A percentile compares a stretch with the other conserved stretches of the same genome.
Evolutionary conservation across 2,113 vertebrate species (phyloP).

Genomic region (Nyctibius bracteatus): DNA sequence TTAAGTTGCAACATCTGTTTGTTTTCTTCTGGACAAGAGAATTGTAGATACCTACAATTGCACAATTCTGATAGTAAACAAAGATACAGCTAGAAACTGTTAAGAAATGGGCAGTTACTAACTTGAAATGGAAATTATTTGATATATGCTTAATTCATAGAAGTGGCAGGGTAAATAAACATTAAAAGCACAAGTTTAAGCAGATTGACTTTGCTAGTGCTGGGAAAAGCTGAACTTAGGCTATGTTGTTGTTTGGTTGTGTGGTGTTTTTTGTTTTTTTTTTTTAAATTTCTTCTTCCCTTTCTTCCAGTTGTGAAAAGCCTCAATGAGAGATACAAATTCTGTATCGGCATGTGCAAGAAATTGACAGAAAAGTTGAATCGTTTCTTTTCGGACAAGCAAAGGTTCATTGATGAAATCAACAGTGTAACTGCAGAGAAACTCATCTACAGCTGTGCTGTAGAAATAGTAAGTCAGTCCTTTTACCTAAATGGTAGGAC

Average conservation of each 20-base stretch:
- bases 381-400: constrained; percentile 96
- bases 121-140: not conserved
- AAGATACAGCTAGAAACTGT: not conserved
- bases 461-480: constrained; percentile 85
- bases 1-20: not conserved
- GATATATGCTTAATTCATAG: not conserved
- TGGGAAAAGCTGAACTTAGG: not conserved
- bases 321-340: constrained; percentile 94
- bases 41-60: not conserved
- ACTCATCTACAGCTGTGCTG: constrained; percentile 94
- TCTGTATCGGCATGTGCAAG: constrained; percentile 92
- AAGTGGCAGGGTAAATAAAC: not conserved
- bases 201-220: not conserved
- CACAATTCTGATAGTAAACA: not conserved
- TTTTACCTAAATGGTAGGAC: not conserved
- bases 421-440: constrained; percentile 97
- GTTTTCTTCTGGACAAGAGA: not conserved
- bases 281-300: not conserved
- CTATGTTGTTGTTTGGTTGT: not conserved
- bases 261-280: not conserved
- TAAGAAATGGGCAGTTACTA: not conserved
- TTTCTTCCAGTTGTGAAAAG: constrained; percentile 86
- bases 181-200: not conserved
- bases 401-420: constrained; percentile 94
- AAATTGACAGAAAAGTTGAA: constrained; percentile 90